Conservation (phyloP, 2,888 invertebrate genomes). For the Drosophila ezoana region DNA sequence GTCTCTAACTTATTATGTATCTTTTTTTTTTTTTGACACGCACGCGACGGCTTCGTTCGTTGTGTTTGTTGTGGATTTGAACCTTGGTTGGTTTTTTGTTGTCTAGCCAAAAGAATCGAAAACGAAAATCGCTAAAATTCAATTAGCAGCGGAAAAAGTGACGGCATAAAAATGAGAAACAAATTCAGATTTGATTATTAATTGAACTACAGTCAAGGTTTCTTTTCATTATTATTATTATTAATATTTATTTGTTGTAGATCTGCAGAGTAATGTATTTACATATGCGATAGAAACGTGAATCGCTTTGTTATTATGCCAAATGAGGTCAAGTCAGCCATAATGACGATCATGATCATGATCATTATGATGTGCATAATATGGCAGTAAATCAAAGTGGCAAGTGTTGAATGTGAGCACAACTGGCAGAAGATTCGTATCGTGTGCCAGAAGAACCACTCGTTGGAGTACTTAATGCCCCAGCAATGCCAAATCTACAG, state of each 20-base stretch:
- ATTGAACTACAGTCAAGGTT: conserved; percentile 76
- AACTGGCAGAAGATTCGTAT: conserved; percentile 17
- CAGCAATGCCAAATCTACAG: conserved; percentile 35
- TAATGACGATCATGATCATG: conserved; percentile 20
- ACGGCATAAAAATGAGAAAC: conserved; percentile 19
- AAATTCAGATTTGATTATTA: conserved; percentile 70
- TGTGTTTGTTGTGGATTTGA: conserved; percentile 25
- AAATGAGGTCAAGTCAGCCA: conserved; percentile 66
- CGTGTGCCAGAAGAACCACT: conserved; percentile 10
- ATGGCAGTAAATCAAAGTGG: conserved; percentile 47
- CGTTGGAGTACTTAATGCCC: conserved; percentile 10
- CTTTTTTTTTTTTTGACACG: conserved; percentile 49
- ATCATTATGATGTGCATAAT: conserved; percentile 38
- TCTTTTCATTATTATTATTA: conserved; percentile 25
- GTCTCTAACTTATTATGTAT: conserved; percentile 49
- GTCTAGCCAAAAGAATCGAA: conserved; percentile 41
- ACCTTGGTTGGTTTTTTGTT: conserved; percentile 47
- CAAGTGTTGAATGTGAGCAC: conserved; percentile 39
- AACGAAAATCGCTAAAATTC: conserved; percentile 49
- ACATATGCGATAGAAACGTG: conserved; percentile 30
- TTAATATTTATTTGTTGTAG: conserved; percentile 9
- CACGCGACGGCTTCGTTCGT: conserved; percentile 53
- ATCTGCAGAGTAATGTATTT: conserved; percentile 44
- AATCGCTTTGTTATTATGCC: conserved; percentile 31
- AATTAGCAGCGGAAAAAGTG: conserved; percentile 55